Evolutionary conservation across 1,140 invertebrate species (phyloP), one percentile per base, ranked within the genome.

Genomic region (Elymnias hypermnestra): DNA sequence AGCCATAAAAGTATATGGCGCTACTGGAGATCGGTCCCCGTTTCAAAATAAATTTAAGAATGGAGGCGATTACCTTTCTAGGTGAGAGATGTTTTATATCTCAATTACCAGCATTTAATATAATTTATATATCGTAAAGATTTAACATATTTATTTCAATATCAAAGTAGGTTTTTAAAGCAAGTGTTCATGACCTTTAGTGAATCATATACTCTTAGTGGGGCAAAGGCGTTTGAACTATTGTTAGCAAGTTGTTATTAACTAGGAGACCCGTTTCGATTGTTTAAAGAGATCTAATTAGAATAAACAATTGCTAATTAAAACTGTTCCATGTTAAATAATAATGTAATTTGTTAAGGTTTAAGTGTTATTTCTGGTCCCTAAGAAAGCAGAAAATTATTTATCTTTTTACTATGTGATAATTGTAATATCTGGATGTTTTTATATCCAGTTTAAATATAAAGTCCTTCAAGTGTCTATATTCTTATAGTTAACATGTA

Each of bases 221-320:
- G 70, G 65, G 57, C 66, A 75, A 69, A 72, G 66, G 64, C 58
- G 36, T 51, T 63, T 72, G 72, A 73, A 75, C 72, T 72, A 38
- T 23, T 17, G 8, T 29, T 13, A 29, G 8, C 21, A 7, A 53
- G 56, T 53, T 52, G 57, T 72, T 68, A 69, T 46, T 66, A 44
- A 31, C 49, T 57, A 37, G 36, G n/a, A 57, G 57, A 60, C 52
- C 56, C 58, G 63, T 8, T 59, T 38, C 31, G 19, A 15, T 10
- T 40, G 4, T 36, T 47, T 19, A 45, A 18, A 31, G 33, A 52
- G 14, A 1, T 33, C 57, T 57, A 52, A 60, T 52, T 49, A 42
- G 7, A 22, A 41, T 56, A 47, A 50, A 38, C 44, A 50, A 46
- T 29, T 48, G 48, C 21, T 57, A 38, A 53, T 53, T 47, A 13